Evolutionary conservation across 2,888 invertebrate genomes (phyloP), one percentile per base, ranked within the genome.

Genomic region (Microctonus brassicae): DNA sequence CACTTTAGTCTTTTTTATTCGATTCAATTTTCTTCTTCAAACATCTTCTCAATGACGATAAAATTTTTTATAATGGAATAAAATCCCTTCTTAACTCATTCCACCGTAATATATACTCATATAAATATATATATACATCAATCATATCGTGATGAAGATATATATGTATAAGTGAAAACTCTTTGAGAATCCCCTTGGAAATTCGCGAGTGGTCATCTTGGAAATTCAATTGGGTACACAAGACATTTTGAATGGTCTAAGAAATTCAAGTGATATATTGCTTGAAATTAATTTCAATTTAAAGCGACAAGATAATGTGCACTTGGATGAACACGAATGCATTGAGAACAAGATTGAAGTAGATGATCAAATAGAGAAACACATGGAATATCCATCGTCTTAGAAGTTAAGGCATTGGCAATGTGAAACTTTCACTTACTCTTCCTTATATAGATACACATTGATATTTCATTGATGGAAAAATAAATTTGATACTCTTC

Each of bases 201-300:
- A 47, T 52, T 61, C 33, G 61, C 42, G 42, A 68, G 67, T 72
- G 63, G 63, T 67, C 55, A 62, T 67, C 66, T 33, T 36, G 17
- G 29, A 66, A 36, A 66, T 64, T 55, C 36, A 53, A 47, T 70
- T 61, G 67, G 22, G 47, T 70, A 57, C 47, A 65, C 34, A 58
- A 64, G 60, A 70, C 34, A 26, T 39, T 20, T 36, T 53, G 11
- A 22, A 39, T 24, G 36, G 66, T 55, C 53, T 6, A 9, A 47
- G 17, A 17, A 17, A 47, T 7, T 3, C 7, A 7, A 17, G n/a
- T n/a, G n/a, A 7, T 47, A 47, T 47, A 47, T 47, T 17, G n/a
- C 17, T 47, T 72, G 76, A 84, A 84, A 86, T 86, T 86, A 86
- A 86, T 86, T 84, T 86, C 83, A 85, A 84, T 85, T 82, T 82